A percentile compares a stretch with the other conserved stretches of the same genome.
Conservation (phyloP, 1,140 invertebrate species). For the Pseudachorutes palmiensis region DNA sequence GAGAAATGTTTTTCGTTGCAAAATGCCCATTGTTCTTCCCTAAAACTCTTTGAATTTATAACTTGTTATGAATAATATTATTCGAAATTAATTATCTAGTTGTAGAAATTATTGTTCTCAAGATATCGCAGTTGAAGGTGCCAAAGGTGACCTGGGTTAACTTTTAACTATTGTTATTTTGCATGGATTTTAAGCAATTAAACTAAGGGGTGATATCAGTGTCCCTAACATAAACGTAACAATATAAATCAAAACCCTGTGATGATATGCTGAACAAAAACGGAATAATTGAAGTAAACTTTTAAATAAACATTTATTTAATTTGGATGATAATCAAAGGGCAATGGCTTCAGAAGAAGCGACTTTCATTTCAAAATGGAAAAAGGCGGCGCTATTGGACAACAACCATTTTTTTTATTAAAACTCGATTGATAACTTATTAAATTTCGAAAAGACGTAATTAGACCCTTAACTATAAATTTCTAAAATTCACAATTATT, state of each 20-base stretch:
- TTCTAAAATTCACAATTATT: background rate
- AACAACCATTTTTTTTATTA: background rate
- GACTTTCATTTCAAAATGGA: background rate
- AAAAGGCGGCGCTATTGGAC: background rate
- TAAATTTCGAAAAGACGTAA: background rate
- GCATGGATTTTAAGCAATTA: background rate
- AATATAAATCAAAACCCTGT: slow-evolving; percentile 18
- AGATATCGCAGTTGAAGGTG: background rate
- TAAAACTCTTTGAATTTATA: no score
- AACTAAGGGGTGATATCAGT: background rate
- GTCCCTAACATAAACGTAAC: background rate
- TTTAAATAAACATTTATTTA: slow-evolving; percentile 1
- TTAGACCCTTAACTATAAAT: background rate
- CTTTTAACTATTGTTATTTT: no score
- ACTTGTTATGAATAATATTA: no score
- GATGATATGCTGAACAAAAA: slow-evolving; percentile 7
- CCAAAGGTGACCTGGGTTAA: slow-evolving; percentile 9
- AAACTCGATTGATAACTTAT: background rate
- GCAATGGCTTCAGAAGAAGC: background rate
- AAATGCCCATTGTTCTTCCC: no score
- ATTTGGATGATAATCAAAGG: background rate
- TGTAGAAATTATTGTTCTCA: background rate
- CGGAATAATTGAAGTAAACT: slow-evolving; percentile 2
- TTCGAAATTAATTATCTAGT: no score
- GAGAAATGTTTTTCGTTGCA: no score